Evolutionary conservation across 2,797 vertebrate genomes (phyloP), one percentile per base, ranked within the genome.

Genomic region (Craterocephalus amniculus): DNA sequence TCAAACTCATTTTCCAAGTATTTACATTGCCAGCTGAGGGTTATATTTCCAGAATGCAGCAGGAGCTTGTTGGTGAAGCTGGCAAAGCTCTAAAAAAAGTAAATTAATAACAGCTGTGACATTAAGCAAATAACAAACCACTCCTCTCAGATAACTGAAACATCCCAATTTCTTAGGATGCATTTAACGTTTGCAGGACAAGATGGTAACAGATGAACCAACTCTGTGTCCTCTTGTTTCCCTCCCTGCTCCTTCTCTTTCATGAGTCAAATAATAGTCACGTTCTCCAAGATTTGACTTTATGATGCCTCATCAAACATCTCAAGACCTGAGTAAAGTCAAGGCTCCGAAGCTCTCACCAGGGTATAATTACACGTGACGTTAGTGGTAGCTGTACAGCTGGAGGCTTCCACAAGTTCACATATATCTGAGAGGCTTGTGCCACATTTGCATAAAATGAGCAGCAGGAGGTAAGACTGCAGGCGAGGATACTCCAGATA

Each of bases 31-130:
- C 29, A n/a, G 12, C 63, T n/a, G 52, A 67, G 62, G 65, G 80
- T 65, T 67, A 61, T 61, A 57, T 52, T 60, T 4, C 70, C 51
- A 29, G 16, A 36, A 83, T 67, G 71, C 70, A 70, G 59, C 64
- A 60, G 69, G 45, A 70, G 49, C 77, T 79, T 51, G 57, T 49
- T 73, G 4, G 80, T 22, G 1, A 85, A 78, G 54, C 74, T 90
- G 84, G 79, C 78, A 85, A 62, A 78, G 18, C 63, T 32, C 18
- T 72, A 3, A 16, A 59, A 60, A 58, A 70, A 45, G 35, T 36
- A 91, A 91, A 92, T 88, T 58, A 58, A 67, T 60, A 79, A 65
- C 89, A 91, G 86, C 87, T 91, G 89, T 74, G 77, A 65, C 80
- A 83, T 85, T 74, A 91, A 60, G 70, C 24, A 48, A 71, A 49